These are phyloP conservation scores for Pristionchus arcanus DNA, from an alignment of 2,888 invertebrate species.

Conservation along the genomic window DNA sequence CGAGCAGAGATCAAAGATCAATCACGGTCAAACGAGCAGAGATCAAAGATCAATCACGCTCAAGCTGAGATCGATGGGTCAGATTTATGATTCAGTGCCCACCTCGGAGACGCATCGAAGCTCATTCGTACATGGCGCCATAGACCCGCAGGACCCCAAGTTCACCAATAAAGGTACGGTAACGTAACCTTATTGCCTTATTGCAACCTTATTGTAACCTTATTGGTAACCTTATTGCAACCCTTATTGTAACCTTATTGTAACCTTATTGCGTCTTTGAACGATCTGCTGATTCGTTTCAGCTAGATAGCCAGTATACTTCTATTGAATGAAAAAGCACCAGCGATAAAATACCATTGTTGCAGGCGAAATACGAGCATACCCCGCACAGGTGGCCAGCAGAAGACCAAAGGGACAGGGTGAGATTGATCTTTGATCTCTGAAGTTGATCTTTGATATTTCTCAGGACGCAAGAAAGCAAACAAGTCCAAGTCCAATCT, in stretches of 20 bases:
- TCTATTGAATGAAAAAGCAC: not conserved
- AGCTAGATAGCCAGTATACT: not conserved
- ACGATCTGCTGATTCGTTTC: too few relatives aligned
- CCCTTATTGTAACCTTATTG: too few relatives aligned
- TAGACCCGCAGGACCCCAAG: constrained; percentile 52
- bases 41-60: not conserved
- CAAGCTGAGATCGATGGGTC: not conserved
- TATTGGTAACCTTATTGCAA: too few relatives aligned
- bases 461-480: constrained; percentile 41
- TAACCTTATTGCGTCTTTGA: too few relatives aligned
- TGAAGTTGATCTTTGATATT: not conserved
- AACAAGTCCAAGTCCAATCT: constrained; percentile 39
- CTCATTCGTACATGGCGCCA: constrained; percentile 48
- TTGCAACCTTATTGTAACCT: too few relatives aligned
- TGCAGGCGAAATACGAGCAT: constrained; percentile 54
- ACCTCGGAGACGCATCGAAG: constrained; percentile 26
- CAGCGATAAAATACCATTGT: not conserved
- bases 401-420: constrained; percentile 40
- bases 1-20: too few relatives aligned
- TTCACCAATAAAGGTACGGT: constrained; percentile 52
- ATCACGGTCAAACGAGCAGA: too few relatives aligned
- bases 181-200: too few relatives aligned
- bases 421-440: not conserved
- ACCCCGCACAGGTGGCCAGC: constrained; percentile 52
- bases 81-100: not conserved